Evolutionary conservation across 2,888 invertebrate genomes (phyloP), one percentile per base, ranked within the genome.

Genomic region (Cephalotes varians): DNA sequence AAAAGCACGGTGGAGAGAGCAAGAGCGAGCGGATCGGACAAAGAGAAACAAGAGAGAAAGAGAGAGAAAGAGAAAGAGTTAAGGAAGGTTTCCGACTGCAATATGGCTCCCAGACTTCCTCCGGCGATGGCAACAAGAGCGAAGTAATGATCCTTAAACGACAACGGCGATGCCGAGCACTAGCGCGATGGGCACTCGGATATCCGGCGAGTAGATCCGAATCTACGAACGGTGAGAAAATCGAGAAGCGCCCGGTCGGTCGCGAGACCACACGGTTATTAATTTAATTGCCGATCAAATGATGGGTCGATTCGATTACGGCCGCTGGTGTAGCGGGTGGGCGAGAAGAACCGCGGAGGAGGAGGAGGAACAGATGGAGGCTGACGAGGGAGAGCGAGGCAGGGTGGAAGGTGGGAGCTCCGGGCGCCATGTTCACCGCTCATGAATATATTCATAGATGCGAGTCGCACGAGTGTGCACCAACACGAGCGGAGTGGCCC

Each of bases 401-500:
- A 31, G 49, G 40, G 37, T 56, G 79, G 44, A 79, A 37, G 51
- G 25, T 28, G 18, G 56, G 47, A 65, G 69, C 56, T 56, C 69
- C 51, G 25, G 85, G 83, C 89, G 84, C 88, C 88, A 88, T 90
- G 89, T 88, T 91, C 71, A 76, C 72, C 84, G 82, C 88, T 91
- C 89, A 91, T 91, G 89, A 91, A 91, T 91, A 91, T 91, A 91
- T 91, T 89, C 90, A 91, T 91, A 88, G 72, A 37, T 37, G 82
- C 58, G 82, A 71, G 67, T 80, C 60, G 73, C 74, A 73, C 37
- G 60, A 71, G 31, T 85, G 85, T 82, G 67, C 73, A 73, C 82
- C 81, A 58, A 54, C 77, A 82, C 54, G 65, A 74, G 47, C 56
- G 73, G n/a, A 37, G 40, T 74, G 65, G 18, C 34, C 28, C 49